phyloP scores from a whole-genome alignment of 1,140 invertebrate species.

The Eumeta japonica region DNA sequence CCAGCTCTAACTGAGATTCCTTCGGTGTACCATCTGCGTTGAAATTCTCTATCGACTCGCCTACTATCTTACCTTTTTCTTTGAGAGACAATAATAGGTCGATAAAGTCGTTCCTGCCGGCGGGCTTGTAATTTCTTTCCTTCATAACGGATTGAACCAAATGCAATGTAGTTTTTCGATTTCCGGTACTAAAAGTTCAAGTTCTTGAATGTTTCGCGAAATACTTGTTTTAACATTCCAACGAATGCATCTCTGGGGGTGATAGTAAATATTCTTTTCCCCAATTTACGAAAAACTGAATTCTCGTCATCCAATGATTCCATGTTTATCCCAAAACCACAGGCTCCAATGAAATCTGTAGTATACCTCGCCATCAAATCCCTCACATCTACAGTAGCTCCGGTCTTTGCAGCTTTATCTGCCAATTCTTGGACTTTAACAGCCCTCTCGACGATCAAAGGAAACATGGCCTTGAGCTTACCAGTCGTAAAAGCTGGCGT shows the following conservation, averaged over 20 bases:
- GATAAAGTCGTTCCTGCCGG: no score
- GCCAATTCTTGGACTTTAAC: constrained; percentile 27
- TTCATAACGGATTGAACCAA: no score
- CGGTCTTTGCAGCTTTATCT: constrained; percentile 9
- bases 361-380: constrained; percentile 48
- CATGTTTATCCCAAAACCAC: constrained; percentile 40
- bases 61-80: no score
- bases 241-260: constrained; percentile 8
- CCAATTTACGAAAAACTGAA: constrained; percentile 34
- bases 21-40: no score
- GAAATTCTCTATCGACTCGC: no score
- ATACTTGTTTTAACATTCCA: constrained; percentile 8
- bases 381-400: constrained; percentile 32
- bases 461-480: constrained; percentile 60
- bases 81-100: no score
- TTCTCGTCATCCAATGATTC: constrained; percentile 37
- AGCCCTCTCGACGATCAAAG: constrained; percentile 33
- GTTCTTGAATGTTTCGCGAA: constrained; percentile 23
- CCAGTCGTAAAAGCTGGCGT: constrained; percentile 60
- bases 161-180: no score
- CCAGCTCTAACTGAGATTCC: no score
- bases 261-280: constrained; percentile 32
- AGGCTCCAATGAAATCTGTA: constrained; percentile 56
- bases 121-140: no score
- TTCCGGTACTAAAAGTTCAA: constrained; percentile 10